Evolutionary conservation across 2,797 vertebrate genomes (phyloP), one percentile per base, ranked within the genome.

Genomic region (Lepidocolaptes lacrymiger): DNA sequence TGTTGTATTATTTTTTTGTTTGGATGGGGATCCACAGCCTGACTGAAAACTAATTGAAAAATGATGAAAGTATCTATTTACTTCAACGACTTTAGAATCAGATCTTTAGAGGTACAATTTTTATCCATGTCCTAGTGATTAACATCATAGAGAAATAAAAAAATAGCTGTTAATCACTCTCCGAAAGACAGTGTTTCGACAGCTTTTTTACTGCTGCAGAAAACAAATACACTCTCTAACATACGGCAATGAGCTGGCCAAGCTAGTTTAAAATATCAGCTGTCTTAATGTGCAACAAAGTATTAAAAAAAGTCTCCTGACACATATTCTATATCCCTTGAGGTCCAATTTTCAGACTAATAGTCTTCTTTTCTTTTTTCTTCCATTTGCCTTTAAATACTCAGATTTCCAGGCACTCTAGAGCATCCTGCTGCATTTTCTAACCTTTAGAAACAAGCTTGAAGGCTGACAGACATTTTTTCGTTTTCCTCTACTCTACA

Each of bases 211-310:
- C 30, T 89, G 28, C 41, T 88, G 21, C 23, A 75, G 66, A 85
- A 93, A 91, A 77, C 72, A 94, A 91, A 96, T 83, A 61, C 8
- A 85, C 9, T 52, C 30, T 72, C 58, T 83, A 88, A 72, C 72
- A 55, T 14, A 85, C 27, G 56, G 15, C 26, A 96, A 91, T 72
- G 61, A 96, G 87, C 34, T 85, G 39, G 85, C 36, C 61, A 81
- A 91, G 51, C 44, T 92, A 91, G 77, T 91, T 93, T 83, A 93
- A 95, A 96, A 55, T 51, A 96, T 80, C 82, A 80, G 10, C 36
- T 85, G 54, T 68, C 56, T 93, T 95, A 68, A 75, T 80, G 41
- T 69, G 74, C 54, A 76, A 77, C 9, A 72, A 72, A 93, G 14
- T 64, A 92, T 66, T 93, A 56, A 87, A 82, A 89, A 78, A 91